Conservation (phyloP, 2,797 vertebrate genomes). For the Hoplostethus mediterraneus region DNA sequence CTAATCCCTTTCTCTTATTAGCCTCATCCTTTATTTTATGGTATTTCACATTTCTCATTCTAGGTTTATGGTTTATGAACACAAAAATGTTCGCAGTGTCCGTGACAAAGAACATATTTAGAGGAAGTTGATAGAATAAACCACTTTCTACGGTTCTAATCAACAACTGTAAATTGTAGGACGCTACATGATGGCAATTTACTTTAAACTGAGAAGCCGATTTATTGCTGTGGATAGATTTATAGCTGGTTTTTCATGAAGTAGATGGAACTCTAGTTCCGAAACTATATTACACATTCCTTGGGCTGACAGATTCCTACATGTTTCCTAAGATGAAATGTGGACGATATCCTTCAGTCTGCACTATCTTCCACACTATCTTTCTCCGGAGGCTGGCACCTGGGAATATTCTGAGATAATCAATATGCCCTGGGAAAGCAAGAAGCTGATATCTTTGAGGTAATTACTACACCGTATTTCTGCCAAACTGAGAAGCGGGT, state of each 20-base stretch:
- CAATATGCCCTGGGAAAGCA: background rate
- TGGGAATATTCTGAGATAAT: slow-evolving; percentile 2
- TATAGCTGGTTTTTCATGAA: slow-evolving; percentile 19
- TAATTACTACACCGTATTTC: slow-evolving; percentile 15
- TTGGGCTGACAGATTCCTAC: slow-evolving; percentile 20
- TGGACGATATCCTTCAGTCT: background rate
- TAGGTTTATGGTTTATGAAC: background rate
- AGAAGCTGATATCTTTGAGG: background rate
- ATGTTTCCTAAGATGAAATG: slow-evolving; percentile 17
- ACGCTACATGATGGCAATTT: background rate
- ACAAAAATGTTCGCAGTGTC: no score
- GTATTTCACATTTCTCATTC: background rate
- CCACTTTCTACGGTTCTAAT: background rate
- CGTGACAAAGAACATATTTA: background rate
- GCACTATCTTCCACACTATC: background rate
- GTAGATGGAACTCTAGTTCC: slow-evolving; percentile 8
- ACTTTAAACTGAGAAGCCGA: background rate
- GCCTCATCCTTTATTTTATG: slow-evolving; percentile 24
- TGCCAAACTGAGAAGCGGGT: background rate
- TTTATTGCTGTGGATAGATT: slow-evolving; percentile 1
- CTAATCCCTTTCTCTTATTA: slow-evolving; percentile 54
- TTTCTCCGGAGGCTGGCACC: background rate
- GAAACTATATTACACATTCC: slow-evolving; percentile 11
- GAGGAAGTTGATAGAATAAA: background rate
- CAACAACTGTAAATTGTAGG: background rate